These are phyloP conservation scores for Tuberolachnus salignus DNA, from an alignment of 2,888 invertebrate genomes.

Conservation along the genomic window DNA sequence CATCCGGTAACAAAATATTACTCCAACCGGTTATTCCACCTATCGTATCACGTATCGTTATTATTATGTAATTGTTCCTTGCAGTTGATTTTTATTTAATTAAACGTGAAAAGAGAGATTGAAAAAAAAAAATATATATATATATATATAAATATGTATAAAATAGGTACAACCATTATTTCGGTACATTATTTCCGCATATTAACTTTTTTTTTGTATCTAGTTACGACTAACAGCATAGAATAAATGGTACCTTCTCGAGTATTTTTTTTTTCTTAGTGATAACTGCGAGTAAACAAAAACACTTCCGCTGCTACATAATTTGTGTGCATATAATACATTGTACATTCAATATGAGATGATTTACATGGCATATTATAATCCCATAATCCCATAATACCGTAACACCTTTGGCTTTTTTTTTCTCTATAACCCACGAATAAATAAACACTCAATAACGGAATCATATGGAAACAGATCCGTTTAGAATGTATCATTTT, in stretches of 20 bases:
- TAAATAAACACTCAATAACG: no score
- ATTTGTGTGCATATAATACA: not conserved
- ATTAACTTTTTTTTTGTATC: not conserved
- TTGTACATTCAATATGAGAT: not conserved
- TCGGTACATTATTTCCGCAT: conserved; percentile 26
- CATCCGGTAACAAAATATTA: conserved; percentile 19
- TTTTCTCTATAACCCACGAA: no score
- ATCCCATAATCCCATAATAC: no score
- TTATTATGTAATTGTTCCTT: conserved; percentile 10
- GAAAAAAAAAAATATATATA: not conserved
- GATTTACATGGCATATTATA: not conserved
- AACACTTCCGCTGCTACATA: not conserved
- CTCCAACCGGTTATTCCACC: conserved; percentile 32
- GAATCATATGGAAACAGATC: no score
- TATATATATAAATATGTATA: no score
- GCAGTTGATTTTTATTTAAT: conserved; percentile 33
- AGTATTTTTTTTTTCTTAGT: not conserved
- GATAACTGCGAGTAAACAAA: not conserved
- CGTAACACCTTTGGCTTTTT: no score
- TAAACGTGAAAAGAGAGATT: conserved; percentile 32
- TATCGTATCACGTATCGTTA: not conserved
- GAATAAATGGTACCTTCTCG: not conserved
- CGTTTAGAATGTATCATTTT: no score
- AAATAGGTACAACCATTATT: not conserved
- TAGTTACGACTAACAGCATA: not conserved